Evolutionary conservation across 2,113 vertebrate species (phyloP), one percentile per base, ranked within the genome.

Genomic region (Ardeotis arabs): DNA sequence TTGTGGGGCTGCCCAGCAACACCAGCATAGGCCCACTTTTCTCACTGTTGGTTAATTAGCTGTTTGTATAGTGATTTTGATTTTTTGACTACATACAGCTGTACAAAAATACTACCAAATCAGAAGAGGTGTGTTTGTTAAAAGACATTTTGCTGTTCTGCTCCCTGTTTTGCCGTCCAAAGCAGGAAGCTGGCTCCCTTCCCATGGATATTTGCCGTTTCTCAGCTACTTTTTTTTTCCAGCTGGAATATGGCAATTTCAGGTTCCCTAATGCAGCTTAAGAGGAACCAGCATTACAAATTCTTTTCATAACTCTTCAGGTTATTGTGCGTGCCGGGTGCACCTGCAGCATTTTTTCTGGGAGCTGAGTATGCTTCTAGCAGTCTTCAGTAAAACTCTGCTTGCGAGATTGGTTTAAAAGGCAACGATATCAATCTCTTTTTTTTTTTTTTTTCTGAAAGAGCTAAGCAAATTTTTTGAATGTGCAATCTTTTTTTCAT

Each of bases 201-300:
- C 85, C 90, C 10, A 0, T 23, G 58, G 69, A 66, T 59, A 44
- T 89, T 96, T 90, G 68, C 24, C 60, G 52, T 95, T 74, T 83
- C 64, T 70, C 63, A 70, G 64, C 18, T 66, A 11, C 44, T 53
- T 37, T 13, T 55, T 12, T 25, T 19, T 76, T 45, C n/a, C 22
- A 74, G n/a, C 25, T 76, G 69, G 44, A 87, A 50, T 85, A 63
- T 63, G 69, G 77, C 64, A 91, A 82, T 45, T 78, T 50, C 14
- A 3, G 20, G 64, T 76, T 80, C 73, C 56, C 56, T 94, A 95
- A 93, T 77, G 75, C 94, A 93, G 89, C 84, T 95, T 95, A 92
- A 59, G 87, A 77, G 49, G 81, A 74, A 4, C 27, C 72, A 69
- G 91, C 25, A 63, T 95, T 93, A 66, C 10, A 24, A 49, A 96